Conservation (phyloP, 2,888 invertebrate species). For the Pseudococcus viburni region DNA sequence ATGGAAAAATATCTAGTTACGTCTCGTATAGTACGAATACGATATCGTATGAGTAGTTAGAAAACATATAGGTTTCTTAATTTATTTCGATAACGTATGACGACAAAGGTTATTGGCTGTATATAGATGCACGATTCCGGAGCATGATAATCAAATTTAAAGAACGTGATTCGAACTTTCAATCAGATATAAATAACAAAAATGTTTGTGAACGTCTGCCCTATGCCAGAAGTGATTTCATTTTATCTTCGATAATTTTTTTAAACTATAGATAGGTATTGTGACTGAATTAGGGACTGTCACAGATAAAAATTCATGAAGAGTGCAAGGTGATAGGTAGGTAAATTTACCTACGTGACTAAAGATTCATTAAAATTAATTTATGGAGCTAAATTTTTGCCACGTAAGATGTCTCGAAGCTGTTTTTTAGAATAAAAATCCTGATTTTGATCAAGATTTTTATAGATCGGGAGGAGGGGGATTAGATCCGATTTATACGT, state of each 20-base stretch:
- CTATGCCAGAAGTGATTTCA: not conserved
- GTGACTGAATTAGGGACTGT: not conserved
- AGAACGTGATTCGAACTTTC: slow-evolving; percentile 47
- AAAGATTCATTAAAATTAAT: not conserved
- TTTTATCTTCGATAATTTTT: slow-evolving; percentile 16
- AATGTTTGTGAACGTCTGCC: not conserved
- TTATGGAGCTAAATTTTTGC: not conserved
- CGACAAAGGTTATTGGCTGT: slow-evolving; percentile 58
- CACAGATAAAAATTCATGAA: not conserved
- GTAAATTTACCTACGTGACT: not conserved
- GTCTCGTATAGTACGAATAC: not conserved
- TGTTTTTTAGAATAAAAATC: too few relatives aligned
- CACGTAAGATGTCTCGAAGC: too few relatives aligned
- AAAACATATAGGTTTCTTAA: slow-evolving; percentile 52
- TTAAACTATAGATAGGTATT: slow-evolving; percentile 2
- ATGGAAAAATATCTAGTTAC: slow-evolving; percentile 11
- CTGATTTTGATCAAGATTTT: too few relatives aligned
- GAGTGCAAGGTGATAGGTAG: not conserved
- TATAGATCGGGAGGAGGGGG: too few relatives aligned
- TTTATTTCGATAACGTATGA: slow-evolving; percentile 44
- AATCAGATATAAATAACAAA: slow-evolving; percentile 52
- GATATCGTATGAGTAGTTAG: slow-evolving; percentile 3
- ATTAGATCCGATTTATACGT: too few relatives aligned
- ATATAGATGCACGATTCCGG: slow-evolving; percentile 11
- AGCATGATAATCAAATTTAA: slow-evolving; percentile 51